Base-by-base conservation (phyloP, 2,888 invertebrate species). In the Cerceris rybyensis region DNA sequence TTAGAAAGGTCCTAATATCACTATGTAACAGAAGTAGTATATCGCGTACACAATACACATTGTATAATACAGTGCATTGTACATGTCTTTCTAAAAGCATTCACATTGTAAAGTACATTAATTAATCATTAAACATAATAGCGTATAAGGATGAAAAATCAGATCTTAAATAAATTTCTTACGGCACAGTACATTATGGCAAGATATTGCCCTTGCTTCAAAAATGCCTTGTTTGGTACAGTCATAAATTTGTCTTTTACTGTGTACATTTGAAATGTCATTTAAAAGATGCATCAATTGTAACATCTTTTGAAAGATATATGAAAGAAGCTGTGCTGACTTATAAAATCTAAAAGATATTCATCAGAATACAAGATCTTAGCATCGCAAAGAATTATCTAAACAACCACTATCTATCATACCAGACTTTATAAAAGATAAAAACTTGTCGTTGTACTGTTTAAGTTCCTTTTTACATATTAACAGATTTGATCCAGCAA, bases 361-460 rank as follows among this genome's bases (percentile, higher is more conserved):
- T 60, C 54, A 17, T 50, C 57, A 57, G 46, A 52, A 76, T 67
- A 70, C 17, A 74, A 42, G 64, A 64, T 75, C 52, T 75, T 73
- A 59, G 75, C 46, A 49, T 70, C 63, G 72, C 69, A 86, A 82
- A 78, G 70, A 79, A 80, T 77, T 41, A 58, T 75, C 78, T 82
- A 75, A 79, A 77, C 60, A 81, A 70, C 81, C 75, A 78, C 75
- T 84, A 82, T 70, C 70, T 74, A 59, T 79, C 78, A 84, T 71
- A 75, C 65, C 77, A 65, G 80, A 79, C 58, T 72, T 86, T 86
- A 85, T 77, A 86, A 85, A 85, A 86, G 82, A 84, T 86, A 82
- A 84, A 85, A 86, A 85, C 74, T 82, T 84, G 86, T 85, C 85
- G 85, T 85, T 85, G 85, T 85, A 85, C 86, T 86, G 84, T 80